Base-by-base conservation (phyloP, 2,797 vertebrate species). In the Hydrocynus forskahlii region DNA sequence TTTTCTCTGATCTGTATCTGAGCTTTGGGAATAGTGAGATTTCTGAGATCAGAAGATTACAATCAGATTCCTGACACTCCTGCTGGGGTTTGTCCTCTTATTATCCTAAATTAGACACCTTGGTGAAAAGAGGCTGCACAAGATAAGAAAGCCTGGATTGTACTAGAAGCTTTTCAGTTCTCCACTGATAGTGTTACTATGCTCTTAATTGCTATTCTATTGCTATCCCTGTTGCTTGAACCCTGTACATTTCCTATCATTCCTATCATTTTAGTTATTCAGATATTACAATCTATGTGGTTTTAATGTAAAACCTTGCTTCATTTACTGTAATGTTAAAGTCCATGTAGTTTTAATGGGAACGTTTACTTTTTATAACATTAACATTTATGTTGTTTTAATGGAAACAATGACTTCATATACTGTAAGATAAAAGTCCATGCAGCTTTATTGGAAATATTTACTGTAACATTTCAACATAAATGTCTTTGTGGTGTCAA, bases 161-260 rank as follows among this genome's bases (percentile, higher is more conserved):
- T 2, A 38, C 17, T 21, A 3, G 19, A 17, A 66, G 64, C 64
- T 21, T 35, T 2, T 17, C 38, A 35, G 19, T 64, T 38, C 14
- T 38, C 29, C 0, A 40, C 16, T 17, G 63, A 66, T 17, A 8
- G 17, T 66, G 63, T 66, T 16, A 48, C 35, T 21, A 0, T 7
- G 43, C 40, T 69, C 21, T 10, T 21, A 13, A 45, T 21, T 43
- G 66, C 66, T 40, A 12, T 17, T 63, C 43, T 60, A 29, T 10
- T 43, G 16, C 82, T 80, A 23, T 77, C 82, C 78, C 7, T 84
- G 82, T 78, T 80, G n/a, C 78, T 84, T 48, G 9, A 35, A 72
- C 40, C 16, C 7, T 40, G 35, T 1, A 38, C 16, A 38, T 64
- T 10, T 7, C n/a, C n/a, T n/a, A n/a, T n/a, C n/a, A n/a, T n/a